Evolutionary conservation across 2,113 vertebrate species (phyloP), one percentile per base, ranked within the genome.

Genomic region (Promerops cafer): DNA sequence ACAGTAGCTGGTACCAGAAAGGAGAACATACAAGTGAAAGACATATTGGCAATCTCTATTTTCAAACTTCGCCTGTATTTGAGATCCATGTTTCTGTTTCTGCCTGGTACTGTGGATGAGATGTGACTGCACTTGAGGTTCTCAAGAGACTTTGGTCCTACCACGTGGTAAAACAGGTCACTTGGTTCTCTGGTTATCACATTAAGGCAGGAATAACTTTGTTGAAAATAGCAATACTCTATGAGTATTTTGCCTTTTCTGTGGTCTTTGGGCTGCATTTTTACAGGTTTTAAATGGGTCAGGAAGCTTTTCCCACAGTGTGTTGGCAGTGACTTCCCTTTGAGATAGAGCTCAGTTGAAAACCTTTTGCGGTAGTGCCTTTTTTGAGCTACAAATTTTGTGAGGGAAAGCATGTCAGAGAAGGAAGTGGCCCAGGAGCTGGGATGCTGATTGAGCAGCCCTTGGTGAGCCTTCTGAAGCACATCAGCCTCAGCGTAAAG

Each of bases 401-500:
- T 60, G 8, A 49, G 11, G 37, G 42, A 52, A 82, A 45, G 31
- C 17, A 4, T 42, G 5, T 40, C 8, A 50, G 54, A n/a, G 74
- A 85, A 76, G 30, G 28, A 53, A 13, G 5, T 77, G 54, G 27
- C 26, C 19, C 69, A 31, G 72, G 63, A 61, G 30, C 24, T 80
- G 66, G 53, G 31, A 9, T 80, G 49, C 35, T 23, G 7, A 18
- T 39, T 35, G 63, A 39, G 15, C 33, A 50, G 35, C 64, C 26
- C 17, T 40, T 45, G 2, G 7, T 37, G 57, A 85, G 5, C 26
- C 21, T 66, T 35, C 31, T 85, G 49, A 16, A 35, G 35, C 42
- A 47, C 0, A 2, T 27, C 49, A 65, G 54, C 56, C 61, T 50
- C 54, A 31, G 9, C 0, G 0, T 35, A 13, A 52, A 68, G 39